These are phyloP conservation scores for Heterotilapia buettikoferi DNA, from an alignment of 2,113 vertebrate species.

Conservation along the genomic window DNA sequence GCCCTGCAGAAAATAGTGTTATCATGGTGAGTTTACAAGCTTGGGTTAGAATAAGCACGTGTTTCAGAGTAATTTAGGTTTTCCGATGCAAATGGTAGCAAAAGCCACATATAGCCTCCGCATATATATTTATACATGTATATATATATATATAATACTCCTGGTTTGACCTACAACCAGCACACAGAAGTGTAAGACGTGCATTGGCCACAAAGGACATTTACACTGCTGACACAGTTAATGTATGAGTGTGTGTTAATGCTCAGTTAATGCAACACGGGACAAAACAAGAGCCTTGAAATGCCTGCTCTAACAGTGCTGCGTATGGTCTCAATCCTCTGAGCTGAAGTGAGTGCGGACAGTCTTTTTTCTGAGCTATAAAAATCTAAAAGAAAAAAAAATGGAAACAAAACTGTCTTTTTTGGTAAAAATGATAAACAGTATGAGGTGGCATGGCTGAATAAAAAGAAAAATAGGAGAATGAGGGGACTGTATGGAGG, in stretches of 20 bases:
- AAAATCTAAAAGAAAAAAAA: not conserved
- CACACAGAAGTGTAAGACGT: slow-evolving; percentile 37
- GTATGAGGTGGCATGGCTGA: not conserved
- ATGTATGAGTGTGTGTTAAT: slow-evolving; percentile 75
- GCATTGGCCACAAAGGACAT: slow-evolving; percentile 40
- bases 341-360: not conserved
- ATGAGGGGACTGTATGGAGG: not conserved
- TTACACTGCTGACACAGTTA: slow-evolving; percentile 60
- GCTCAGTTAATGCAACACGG: slow-evolving; percentile 66
- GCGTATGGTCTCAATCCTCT: not conserved
- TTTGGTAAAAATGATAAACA: not conserved
- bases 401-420: not conserved
- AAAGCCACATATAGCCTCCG: not conserved
- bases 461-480: not conserved
- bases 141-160: not conserved
- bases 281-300: slow-evolving; percentile 37
- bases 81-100: not conserved
- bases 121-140: not conserved
- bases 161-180: slow-evolving; percentile 13
- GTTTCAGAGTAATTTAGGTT: not conserved
- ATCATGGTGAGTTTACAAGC: not conserved
- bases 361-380: not conserved
- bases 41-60: not conserved
- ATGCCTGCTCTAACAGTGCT: not conserved
- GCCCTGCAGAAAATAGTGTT: slow-evolving; percentile 72